These are phyloP conservation scores for Electrophaes corylata DNA, from an alignment of 2,888 invertebrate genomes.

Conservation along the genomic window DNA sequence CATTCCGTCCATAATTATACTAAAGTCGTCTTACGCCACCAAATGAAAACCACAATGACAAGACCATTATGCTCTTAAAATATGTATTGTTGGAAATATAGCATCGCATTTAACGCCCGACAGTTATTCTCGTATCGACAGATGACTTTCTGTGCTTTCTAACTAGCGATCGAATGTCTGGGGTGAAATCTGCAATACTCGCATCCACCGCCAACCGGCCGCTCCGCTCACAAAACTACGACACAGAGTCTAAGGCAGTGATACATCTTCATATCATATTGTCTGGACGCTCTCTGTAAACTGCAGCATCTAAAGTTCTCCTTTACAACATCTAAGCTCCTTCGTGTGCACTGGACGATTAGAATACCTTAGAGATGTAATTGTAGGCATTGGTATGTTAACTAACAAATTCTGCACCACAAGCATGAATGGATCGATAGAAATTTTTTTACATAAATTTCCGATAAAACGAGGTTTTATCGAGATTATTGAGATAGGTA, in stretches of 20 bases:
- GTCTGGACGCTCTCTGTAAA: not conserved
- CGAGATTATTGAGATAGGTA: too few relatives aligned
- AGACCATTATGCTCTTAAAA: constrained; percentile 23
- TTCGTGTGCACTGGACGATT: not conserved
- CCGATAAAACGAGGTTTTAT: too few relatives aligned
- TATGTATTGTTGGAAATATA: constrained; percentile 42
- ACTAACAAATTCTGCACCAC: too few relatives aligned
- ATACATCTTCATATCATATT: not conserved
- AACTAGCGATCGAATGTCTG: constrained; percentile 70
- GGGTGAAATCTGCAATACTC: constrained; percentile 66
- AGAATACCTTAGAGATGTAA: not conserved
- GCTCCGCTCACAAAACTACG: constrained; percentile 20
- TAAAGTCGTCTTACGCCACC: not conserved
- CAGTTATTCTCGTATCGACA: constrained; percentile 61
- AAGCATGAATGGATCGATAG: too few relatives aligned
- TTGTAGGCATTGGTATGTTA: too few relatives aligned
- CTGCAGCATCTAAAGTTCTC: not conserved
- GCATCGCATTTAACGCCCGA: constrained; percentile 47
- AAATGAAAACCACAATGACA: constrained; percentile 13
- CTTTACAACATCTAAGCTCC: too few relatives aligned
- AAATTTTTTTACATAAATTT: too few relatives aligned
- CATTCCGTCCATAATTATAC: not conserved
- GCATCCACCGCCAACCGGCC: constrained; percentile 26
- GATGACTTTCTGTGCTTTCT: constrained; percentile 74
- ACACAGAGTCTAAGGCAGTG: constrained; percentile 1